Conservation (phyloP, 2,797 vertebrate species). For the Takifugu rubripes region DNA sequence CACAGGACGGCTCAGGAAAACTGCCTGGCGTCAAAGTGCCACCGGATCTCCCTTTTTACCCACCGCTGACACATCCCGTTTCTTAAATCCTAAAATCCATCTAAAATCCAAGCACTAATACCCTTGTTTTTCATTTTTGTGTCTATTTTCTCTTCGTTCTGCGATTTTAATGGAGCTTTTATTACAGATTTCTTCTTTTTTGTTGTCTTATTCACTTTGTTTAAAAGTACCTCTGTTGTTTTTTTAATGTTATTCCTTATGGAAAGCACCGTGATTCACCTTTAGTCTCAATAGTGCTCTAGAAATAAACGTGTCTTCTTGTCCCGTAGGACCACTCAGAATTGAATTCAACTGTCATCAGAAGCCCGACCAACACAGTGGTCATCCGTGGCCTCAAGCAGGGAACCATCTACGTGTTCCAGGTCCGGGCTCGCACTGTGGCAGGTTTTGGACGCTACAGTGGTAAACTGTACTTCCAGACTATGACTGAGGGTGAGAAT, state of each 20-base stretch:
- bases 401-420: slow-evolving; percentile 98
- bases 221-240: too few species aligned
- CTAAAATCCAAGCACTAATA: too few species aligned
- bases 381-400: slow-evolving; percentile 91
- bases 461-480: slow-evolving; percentile 99
- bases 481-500: slow-evolving; percentile 97
- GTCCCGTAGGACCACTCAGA: slow-evolving; percentile 87
- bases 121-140: too few species aligned
- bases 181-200: too few species aligned
- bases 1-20: slow-evolving; percentile 43
- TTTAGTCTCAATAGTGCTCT: too few species aligned
- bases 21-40: slow-evolving; percentile 62
- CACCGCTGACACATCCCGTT: slow-evolving; percentile 1
- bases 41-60: slow-evolving; percentile 31
- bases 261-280: too few species aligned
- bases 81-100: too few species aligned
- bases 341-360: slow-evolving; percentile 86
- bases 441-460: slow-evolving; percentile 97
- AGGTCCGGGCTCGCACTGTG: slow-evolving; percentile 96
- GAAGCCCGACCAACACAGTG: slow-evolving; percentile 95
- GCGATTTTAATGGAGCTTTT: too few species aligned
- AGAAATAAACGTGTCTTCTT: slow-evolving; percentile 3
- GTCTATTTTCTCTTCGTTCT: too few species aligned
- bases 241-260: too few species aligned
- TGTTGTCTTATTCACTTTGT: too few species aligned